Evolutionary conservation across 2,888 invertebrate species (phyloP), one percentile per base, ranked within the genome.

Genomic region (Cetonia aurata): DNA sequence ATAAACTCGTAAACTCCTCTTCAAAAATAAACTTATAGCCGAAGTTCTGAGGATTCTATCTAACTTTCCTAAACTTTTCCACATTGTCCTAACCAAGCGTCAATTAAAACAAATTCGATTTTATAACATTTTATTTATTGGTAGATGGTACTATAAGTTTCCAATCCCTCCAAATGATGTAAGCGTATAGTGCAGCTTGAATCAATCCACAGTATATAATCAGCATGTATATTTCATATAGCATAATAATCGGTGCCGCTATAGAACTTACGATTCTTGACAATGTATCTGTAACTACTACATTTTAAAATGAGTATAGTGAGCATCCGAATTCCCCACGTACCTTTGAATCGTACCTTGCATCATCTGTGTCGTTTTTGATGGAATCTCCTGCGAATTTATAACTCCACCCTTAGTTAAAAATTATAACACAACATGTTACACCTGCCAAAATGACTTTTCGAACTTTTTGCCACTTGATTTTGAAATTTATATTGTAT

Each of bases 131-230:
- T 62, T 62, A 62, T 62, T 60, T 48, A 37, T 50, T 37, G 0
- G 9, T 6, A 13, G 25, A 31, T 9, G 31, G n/a, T 33, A 13
- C 6, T 48, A 46, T 12, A 10, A 10, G 13, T 50, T 17, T 33
- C n/a, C 15, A 50, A 37, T 62, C 62, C 37, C 62, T 62, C 62
- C 48, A 62, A 1, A 62, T 31, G 31, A 62, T n/a, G 15, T 62
- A 62, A 6, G 25, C 33, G 15, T 50, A 62, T n/a, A 62, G 19
- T 33, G 33, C 37, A 50, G 33, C 48, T 50, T 62, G 62, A 31
- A 62, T 9, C 25, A 62, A 12, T 13, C 31, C 48, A 37, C 62
- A 62, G 37, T 50, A 62, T 37, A 48, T 13, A 13, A 48, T 6
- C 33, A 62, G 31, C n/a, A 62, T 13, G 31, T 33, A 62, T 9